These are phyloP conservation scores for Lineus longissimus DNA, from an alignment of 1,140 invertebrate species.

Conservation along the genomic window DNA sequence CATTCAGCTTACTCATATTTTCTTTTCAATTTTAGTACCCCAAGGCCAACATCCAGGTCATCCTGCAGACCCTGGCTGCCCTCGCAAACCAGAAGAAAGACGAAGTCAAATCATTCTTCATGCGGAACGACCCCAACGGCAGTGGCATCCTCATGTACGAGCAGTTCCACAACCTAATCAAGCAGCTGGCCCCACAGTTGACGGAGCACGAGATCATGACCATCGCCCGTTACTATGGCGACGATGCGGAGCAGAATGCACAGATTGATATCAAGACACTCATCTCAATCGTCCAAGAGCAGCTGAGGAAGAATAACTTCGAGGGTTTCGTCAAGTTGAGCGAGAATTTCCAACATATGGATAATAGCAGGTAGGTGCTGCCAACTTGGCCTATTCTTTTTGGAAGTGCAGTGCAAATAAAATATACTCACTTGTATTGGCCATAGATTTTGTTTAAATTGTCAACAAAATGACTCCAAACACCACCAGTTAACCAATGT, in stretches of 20 bases:
- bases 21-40: slow-evolving; percentile 30
- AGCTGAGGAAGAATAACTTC: slow-evolving; percentile 49
- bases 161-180: slow-evolving; percentile 26
- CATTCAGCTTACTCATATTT: not conserved
- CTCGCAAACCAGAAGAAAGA: slow-evolving; percentile 33
- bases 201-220: slow-evolving; percentile 50
- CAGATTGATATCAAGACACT: slow-evolving; percentile 33
- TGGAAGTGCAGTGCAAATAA: no score
- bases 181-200: slow-evolving; percentile 31
- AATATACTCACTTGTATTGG: no score
- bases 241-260: slow-evolving; percentile 20
- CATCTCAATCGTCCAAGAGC: slow-evolving; percentile 45
- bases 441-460: not conserved
- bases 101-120: slow-evolving; percentile 43
- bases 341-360: slow-evolving; percentile 34
- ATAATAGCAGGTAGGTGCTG: slow-evolving; percentile 37
- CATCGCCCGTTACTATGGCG: slow-evolving; percentile 40
- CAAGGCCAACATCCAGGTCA: slow-evolving; percentile 36
- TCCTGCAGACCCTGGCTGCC: slow-evolving; percentile 27
- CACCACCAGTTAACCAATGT: not conserved
- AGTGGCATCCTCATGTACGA: slow-evolving; percentile 32
- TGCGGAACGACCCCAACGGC: slow-evolving; percentile 34
- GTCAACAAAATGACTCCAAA: not conserved
- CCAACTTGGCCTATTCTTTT: no score
- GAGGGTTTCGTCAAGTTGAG: slow-evolving; percentile 44